These are phyloP conservation scores for Cinara cedri DNA, from an alignment of 2,888 invertebrate genomes.

Conservation along the genomic window DNA sequence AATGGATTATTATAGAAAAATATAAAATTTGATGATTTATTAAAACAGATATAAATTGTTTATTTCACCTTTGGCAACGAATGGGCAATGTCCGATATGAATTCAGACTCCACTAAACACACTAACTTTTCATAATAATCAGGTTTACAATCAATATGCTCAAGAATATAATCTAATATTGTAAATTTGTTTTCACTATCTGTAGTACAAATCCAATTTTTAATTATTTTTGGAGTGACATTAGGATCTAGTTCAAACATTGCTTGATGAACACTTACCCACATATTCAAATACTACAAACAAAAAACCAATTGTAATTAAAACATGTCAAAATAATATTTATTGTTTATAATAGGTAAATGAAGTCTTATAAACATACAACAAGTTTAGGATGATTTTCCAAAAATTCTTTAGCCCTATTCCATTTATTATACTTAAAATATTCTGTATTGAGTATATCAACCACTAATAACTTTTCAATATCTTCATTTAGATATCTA, in stretches of 20 bases:
- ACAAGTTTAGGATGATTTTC: conserved; percentile 48
- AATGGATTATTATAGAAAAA: no score
- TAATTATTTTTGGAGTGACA: conserved; percentile 10
- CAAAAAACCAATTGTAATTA: not conserved
- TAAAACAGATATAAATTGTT: not conserved
- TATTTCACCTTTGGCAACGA: conserved; percentile 34
- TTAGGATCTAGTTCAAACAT: conserved; percentile 31
- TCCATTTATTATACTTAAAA: conserved; percentile 48
- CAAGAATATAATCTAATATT: conserved; percentile 35
- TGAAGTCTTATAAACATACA: conserved; percentile 23
- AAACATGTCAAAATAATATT: no score
- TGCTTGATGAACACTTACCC: conserved; percentile 39
- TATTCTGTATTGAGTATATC: conserved; percentile 39
- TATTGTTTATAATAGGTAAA: not conserved
- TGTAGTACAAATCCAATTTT: conserved; percentile 38
- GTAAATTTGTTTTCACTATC: not conserved
- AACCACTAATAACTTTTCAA: conserved; percentile 42
- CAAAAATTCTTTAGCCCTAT: conserved; percentile 48
- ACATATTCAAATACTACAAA: conserved; percentile 52
- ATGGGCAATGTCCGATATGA: conserved; percentile 18
- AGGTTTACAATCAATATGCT: conserved; percentile 28
- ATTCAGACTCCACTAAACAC: conserved; percentile 28
- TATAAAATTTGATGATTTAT: no score
- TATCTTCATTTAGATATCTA: conserved; percentile 31
- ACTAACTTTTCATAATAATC: conserved; percentile 35